Conservation (phyloP, 2,888 invertebrate species). For the Xiphydria camelus region DNA sequence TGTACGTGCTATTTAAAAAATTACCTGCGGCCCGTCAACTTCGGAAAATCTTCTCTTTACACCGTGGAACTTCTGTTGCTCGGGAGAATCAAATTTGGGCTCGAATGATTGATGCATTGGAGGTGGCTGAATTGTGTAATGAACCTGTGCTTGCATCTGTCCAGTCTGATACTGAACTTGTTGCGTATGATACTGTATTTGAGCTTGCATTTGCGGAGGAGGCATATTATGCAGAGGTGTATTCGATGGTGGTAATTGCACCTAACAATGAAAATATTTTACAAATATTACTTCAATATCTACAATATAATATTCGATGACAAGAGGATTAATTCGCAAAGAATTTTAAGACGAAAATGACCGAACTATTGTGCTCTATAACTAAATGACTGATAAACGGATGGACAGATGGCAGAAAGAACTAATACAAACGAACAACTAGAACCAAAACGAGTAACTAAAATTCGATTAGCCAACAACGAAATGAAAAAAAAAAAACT, state of each 20-base stretch:
- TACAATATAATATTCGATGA: no score
- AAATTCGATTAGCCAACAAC: no score
- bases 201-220: constrained; percentile 48
- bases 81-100: constrained; percentile 47
- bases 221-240: constrained; percentile 42
- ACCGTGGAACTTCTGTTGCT: constrained; percentile 50
- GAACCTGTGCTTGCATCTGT: constrained; percentile 51
- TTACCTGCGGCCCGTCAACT: constrained; percentile 49
- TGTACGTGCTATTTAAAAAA: constrained; percentile 10
- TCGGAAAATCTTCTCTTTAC: constrained; percentile 54
- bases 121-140: constrained; percentile 50
- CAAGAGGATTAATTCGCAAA: no score
- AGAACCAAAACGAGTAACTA: no score
- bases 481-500: background rate
- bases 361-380: no score
- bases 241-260: constrained; percentile 41
- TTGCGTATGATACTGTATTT: constrained; percentile 50
- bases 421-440: no score
- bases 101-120: constrained; percentile 41
- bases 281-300: no score
- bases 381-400: no score
- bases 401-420: no score
- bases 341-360: no score
- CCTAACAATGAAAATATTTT: constrained; percentile 20
- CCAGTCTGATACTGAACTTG: constrained; percentile 55